Conservation (phyloP, 2,888 invertebrate genomes). For the Leptogaster cylindrica region DNA sequence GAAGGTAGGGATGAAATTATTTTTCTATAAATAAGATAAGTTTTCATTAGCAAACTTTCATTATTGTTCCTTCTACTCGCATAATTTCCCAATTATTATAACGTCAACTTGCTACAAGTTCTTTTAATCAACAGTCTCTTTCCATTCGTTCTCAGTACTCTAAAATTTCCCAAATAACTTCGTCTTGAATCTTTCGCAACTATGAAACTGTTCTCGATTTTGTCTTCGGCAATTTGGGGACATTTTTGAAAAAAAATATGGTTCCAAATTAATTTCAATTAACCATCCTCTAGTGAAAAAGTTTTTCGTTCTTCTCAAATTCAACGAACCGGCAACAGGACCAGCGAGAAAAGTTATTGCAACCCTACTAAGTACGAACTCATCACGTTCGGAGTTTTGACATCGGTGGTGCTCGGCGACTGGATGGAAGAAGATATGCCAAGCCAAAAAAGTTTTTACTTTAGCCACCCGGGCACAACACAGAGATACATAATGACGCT, state of each 20-base stretch:
- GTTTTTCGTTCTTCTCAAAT: slow-evolving; percentile 6
- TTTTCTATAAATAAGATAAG: too few relatives aligned
- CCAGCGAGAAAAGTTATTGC: slow-evolving; percentile 3
- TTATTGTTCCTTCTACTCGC: too few relatives aligned
- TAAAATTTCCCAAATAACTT: too few relatives aligned
- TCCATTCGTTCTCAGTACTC: too few relatives aligned
- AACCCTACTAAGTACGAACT: slow-evolving; percentile 16
- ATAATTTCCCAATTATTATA: too few relatives aligned
- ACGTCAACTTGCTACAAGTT: too few relatives aligned
- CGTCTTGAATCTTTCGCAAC: background rate
- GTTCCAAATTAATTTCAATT: slow-evolving; percentile 36
- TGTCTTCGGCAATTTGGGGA: slow-evolving; percentile 18
- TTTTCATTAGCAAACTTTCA: too few relatives aligned
- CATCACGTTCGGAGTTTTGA: slow-evolving; percentile 26
- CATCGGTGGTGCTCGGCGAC: slow-evolving; percentile 4
- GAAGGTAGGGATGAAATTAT: too few relatives aligned
- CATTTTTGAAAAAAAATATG: slow-evolving; percentile 35
- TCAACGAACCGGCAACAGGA: background rate
- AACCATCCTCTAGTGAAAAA: slow-evolving; percentile 25
- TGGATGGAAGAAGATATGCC: slow-evolving; percentile 1
- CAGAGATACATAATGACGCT: too few relatives aligned
- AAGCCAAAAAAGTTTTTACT: slow-evolving; percentile 18
- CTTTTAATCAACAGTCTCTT: too few relatives aligned
- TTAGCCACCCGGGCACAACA: background rate
- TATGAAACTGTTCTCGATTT: slow-evolving; percentile 25